A percentile compares a stretch with the other conserved stretches of the same genome.
These are phyloP conservation scores for Apostichopus californicus DNA, from an alignment of 35 echinoderm and acorn worm species.

Conservation along the genomic window DNA sequence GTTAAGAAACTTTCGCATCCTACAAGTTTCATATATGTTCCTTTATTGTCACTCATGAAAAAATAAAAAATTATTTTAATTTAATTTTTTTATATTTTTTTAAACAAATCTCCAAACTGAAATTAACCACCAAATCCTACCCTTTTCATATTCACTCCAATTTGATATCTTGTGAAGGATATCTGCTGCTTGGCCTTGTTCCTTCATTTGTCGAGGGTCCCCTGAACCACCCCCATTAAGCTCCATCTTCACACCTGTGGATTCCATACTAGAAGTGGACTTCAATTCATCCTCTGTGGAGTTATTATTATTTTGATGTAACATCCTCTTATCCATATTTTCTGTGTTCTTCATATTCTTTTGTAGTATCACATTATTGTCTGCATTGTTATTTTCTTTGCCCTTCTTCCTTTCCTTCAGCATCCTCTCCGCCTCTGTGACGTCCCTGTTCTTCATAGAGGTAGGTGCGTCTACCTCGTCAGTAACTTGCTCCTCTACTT, in stretches of 20 bases:
- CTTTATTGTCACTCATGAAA: too few relatives aligned
- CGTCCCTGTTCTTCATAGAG: neutral
- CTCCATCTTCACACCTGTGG: neutral
- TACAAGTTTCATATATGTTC: too few relatives aligned
- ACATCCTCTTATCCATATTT: neutral
- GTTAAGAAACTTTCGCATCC: too few relatives aligned
- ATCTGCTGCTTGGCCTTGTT: neutral
- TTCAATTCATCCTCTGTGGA: neutral
- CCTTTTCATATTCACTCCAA: constrained; percentile 2
- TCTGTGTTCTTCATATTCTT: neutral
- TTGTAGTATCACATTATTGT: neutral
- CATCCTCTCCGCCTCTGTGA: neutral
- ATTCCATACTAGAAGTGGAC: neutral
- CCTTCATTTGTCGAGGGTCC: neutral
- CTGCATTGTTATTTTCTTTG: neutral
- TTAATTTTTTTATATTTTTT: too few relatives aligned
- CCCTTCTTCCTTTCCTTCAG: neutral
- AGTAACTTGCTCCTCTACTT: constrained; percentile 22
- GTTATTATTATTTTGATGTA: constrained; percentile 35
- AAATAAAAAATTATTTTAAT: too few relatives aligned
- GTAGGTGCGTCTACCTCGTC: neutral
- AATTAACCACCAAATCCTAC: neutral
- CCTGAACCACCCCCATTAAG: neutral
- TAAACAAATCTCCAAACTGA: too few relatives aligned
- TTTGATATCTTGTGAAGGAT: neutral